Conservation (phyloP, 2,888 invertebrate species). For the Dicyrtomina minuta region DNA sequence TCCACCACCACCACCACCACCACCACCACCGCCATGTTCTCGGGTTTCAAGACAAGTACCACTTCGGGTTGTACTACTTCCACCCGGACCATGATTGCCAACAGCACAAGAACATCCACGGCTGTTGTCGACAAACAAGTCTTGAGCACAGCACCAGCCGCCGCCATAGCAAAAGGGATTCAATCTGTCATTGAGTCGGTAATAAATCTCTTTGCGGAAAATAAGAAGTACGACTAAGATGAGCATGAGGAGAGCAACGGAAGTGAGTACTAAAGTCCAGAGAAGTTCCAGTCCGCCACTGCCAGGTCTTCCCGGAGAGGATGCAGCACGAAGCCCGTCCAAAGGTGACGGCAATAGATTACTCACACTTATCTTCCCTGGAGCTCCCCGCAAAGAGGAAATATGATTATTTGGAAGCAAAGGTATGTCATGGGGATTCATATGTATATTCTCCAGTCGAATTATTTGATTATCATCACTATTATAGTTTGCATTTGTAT, state of each 20-base stretch:
- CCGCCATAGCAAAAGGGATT: neutral
- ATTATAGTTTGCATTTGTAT: no score
- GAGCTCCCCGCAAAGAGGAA: neutral
- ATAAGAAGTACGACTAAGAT: constrained; percentile 39
- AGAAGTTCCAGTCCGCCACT: constrained; percentile 13
- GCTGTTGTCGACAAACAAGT: no score
- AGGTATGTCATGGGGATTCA: no score
- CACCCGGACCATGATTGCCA: neutral
- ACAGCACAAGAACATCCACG: neutral
- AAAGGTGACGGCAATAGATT: constrained; percentile 18
- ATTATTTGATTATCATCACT: no score
- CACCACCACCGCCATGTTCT: neutral
- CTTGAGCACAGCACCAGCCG: no score
- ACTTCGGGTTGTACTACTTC: no score
- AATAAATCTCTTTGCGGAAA: constrained; percentile 46
- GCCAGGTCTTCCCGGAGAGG: neutral
- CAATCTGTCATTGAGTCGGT: constrained; percentile 31
- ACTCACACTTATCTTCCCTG: constrained; percentile 20
- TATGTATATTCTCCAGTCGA: no score
- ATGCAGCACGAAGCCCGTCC: constrained; percentile 9
- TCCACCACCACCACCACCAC: constrained; percentile 17
- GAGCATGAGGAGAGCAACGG: constrained; percentile 35
- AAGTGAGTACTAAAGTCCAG: constrained; percentile 38
- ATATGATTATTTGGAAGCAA: neutral
- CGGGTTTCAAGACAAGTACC: no score